phyloP scores from a whole-genome alignment of 2,113 vertebrate species.

The Tenrec ecaudatus region DNA sequence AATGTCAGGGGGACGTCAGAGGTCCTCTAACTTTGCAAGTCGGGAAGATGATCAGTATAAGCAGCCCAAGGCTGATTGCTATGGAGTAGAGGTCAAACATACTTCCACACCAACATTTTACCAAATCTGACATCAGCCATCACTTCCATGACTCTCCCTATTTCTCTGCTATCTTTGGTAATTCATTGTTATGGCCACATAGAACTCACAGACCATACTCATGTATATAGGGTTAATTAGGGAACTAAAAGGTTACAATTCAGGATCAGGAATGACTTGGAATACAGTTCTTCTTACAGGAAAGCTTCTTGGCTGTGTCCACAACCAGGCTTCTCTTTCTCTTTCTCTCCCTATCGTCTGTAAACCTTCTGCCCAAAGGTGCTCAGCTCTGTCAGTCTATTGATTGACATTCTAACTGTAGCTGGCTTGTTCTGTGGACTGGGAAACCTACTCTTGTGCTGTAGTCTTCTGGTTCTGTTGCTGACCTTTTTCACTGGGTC shows the following conservation, averaged over 20 bases:
- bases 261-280: neutral
- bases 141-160: neutral
- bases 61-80: neutral
- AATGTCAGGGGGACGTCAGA: neutral
- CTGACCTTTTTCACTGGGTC: neutral
- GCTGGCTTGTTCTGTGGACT: neutral
- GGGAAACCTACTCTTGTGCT: neutral
- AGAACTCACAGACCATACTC: neutral
- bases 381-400: neutral
- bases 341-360: too few relatives aligned
- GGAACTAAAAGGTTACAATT: neutral
- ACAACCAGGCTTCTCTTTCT: neutral
- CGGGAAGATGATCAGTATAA: neutral
- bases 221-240: neutral
- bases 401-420: neutral
- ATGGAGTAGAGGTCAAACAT: neutral
- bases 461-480: neutral
- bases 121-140: too few relatives aligned
- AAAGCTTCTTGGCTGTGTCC: neutral
- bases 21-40: neutral
- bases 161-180: neutral
- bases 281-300: neutral
- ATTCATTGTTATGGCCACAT: neutral
- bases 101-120: too few relatives aligned
- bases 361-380: neutral